phyloP scores from a whole-genome alignment of 2,888 invertebrate species.

The Germaria angustata region DNA sequence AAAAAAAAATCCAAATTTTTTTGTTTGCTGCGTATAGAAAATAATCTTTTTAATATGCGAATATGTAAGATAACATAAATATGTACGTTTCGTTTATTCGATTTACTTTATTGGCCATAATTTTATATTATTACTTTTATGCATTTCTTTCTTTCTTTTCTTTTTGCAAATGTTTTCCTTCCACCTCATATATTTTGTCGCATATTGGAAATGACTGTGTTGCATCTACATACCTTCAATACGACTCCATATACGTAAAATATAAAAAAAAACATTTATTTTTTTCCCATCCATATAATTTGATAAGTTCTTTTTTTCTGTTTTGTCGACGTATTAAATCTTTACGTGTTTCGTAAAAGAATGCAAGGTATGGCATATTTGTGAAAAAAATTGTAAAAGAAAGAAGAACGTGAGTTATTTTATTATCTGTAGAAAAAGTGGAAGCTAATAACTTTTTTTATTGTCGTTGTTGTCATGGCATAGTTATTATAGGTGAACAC shows the following conservation, averaged over 20 bases:
- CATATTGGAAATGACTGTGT: constrained; percentile 44
- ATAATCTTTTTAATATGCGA: background rate
- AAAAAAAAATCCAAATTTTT: too few species aligned
- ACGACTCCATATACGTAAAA: background rate
- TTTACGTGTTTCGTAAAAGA: constrained; percentile 53
- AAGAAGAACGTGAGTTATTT: constrained; percentile 55
- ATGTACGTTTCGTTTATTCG: constrained; percentile 42
- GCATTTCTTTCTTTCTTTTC: background rate
- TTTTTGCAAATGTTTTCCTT: constrained; percentile 41
- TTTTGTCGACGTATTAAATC: constrained; percentile 51
- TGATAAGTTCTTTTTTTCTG: constrained; percentile 23
- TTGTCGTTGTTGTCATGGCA: constrained; percentile 25
- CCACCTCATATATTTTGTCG: constrained; percentile 65
- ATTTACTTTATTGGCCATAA: constrained; percentile 66
- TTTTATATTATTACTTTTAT: constrained; percentile 42
- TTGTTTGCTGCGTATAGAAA: too few species aligned
- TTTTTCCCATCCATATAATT: constrained; percentile 30
- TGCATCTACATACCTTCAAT: constrained; percentile 37
- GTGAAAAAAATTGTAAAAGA: constrained; percentile 11
- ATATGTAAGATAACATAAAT: background rate
- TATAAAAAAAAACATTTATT: constrained; percentile 11
- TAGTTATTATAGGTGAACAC: constrained; percentile 13
- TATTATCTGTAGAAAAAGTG: constrained; percentile 49
- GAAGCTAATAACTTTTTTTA: constrained; percentile 62
- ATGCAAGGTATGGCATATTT: constrained; percentile 36